Conservation (phyloP, 2,888 invertebrate species). For the Drosophila lacicola region DNA sequence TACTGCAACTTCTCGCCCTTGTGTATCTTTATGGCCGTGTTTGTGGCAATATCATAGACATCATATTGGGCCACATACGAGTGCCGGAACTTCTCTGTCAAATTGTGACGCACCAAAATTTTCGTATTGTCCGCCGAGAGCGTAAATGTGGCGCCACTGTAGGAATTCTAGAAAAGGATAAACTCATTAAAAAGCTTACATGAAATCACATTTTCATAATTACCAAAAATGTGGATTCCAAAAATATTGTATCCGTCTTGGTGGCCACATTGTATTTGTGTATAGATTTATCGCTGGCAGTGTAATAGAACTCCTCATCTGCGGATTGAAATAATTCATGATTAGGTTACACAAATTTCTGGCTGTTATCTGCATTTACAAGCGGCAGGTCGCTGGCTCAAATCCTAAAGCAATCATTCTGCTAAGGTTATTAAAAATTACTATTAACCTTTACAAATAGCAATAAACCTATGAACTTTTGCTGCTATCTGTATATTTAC, state of each 20-base stretch:
- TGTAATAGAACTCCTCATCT: slow-evolving; percentile 87
- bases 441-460: too few species aligned
- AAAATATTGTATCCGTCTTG: slow-evolving; percentile 57
- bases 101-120: slow-evolving; percentile 80
- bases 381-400: too few species aligned
- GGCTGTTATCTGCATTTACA: too few species aligned
- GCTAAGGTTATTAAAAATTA: too few species aligned
- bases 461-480: too few species aligned
- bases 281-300: slow-evolving; percentile 74
- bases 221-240: slow-evolving; percentile 76
- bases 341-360: too few species aligned
- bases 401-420: too few species aligned
- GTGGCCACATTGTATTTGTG: slow-evolving; percentile 86
- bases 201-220: rapidly evolving
- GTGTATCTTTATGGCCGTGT: slow-evolving; percentile 85
- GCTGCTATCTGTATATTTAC: too few species aligned
- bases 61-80: slow-evolving; percentile 88
- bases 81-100: slow-evolving; percentile 87
- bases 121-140: slow-evolving; percentile 83
- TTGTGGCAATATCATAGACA: slow-evolving; percentile 86
- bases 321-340: slow-evolving; percentile 35
- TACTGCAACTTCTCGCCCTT: slow-evolving; percentile 87
- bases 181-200: too few species aligned
- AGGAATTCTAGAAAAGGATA: slow-evolving; percentile 73
- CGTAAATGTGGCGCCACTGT: slow-evolving; percentile 77